Evolutionary conservation across 2,888 invertebrate genomes (phyloP), one percentile per base, ranked within the genome.

Genomic region (Pollenia griseotomentosa): DNA sequence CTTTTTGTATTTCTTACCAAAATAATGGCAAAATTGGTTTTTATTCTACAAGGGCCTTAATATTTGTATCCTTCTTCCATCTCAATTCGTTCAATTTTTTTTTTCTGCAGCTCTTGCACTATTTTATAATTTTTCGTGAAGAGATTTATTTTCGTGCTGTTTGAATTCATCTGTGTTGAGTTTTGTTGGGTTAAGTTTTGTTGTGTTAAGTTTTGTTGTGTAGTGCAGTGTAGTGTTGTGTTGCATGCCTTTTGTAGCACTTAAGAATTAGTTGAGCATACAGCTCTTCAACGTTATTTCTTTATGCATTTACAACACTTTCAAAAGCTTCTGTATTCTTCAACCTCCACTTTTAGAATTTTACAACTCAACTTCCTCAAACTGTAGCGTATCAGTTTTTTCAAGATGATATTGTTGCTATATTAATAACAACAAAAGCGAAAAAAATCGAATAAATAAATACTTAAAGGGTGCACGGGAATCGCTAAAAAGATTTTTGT

Each of bases 181-280:
- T 68, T 46, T 11, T 11, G 44, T 55, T 53, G 40, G 33, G 44
- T 44, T 44, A 12, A 40, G 51, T 77, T 79, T 48, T 11, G 44
- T 55, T 53, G 40, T 46, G 44, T 44, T 44, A 12, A 40, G 51
- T 77, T 79, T 48, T 42, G 16, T 55, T 65, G 46, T 53, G 11
- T 42, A n/a, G n/a, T 16, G 16, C 48, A 55, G 46, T 53, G 11
- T 16, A n/a, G 19, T 66, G 53, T 57, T 53, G 79, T 74, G 59
- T 79, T 74, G 84, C 66, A 79, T 74, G 73, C 33, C 78, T 79
- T 68, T 84, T 84, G 66, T 80, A 53, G 74, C 70, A 65, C 83
- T 86, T 86, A 75, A 75, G 74, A 80, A 65, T 75, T 79, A 79
- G 74, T 86, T 80, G 77, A 75, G 85, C 81, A 85, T 77, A 63